These are phyloP conservation scores for Cercopithecus hamlyni DNA, from an alignment of 2,797 vertebrate genomes.

Conservation along the genomic window DNA sequence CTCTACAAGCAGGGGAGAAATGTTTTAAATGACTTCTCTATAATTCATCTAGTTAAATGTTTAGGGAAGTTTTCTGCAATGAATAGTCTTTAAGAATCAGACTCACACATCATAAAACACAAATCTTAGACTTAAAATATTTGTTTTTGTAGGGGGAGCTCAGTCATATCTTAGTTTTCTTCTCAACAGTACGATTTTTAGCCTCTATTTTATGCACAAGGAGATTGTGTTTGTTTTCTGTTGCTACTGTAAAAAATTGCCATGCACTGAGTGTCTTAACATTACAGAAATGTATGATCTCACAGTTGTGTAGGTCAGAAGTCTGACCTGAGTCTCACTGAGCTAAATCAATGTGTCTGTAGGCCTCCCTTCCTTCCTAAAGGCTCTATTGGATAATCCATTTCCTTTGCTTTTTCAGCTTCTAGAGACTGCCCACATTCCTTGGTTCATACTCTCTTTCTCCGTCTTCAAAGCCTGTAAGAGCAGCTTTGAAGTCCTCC, in stretches of 20 bases:
- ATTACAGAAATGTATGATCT: neutral
- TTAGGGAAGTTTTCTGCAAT: neutral
- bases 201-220: neutral
- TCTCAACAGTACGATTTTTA: neutral
- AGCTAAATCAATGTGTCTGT: neutral
- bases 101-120: neutral
- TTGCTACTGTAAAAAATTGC: neutral
- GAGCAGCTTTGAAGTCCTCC: neutral
- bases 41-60: neutral
- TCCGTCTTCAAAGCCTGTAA: neutral
- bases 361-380: neutral
- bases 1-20: neutral
- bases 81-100: neutral
- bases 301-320: neutral
- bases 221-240: neutral
- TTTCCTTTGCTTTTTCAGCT: conserved; percentile 4
- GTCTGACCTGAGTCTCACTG: neutral
- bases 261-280: neutral
- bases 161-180: neutral
- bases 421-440: neutral
- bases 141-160: neutral
- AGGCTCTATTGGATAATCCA: neutral
- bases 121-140: neutral
- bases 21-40: neutral
- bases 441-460: neutral